A percentile compares a stretch with the other conserved stretches of the same genome.
Evolutionary conservation across 1,140 invertebrate genomes (phyloP).

Genomic region (Rhyzopertha dominica): DNA sequence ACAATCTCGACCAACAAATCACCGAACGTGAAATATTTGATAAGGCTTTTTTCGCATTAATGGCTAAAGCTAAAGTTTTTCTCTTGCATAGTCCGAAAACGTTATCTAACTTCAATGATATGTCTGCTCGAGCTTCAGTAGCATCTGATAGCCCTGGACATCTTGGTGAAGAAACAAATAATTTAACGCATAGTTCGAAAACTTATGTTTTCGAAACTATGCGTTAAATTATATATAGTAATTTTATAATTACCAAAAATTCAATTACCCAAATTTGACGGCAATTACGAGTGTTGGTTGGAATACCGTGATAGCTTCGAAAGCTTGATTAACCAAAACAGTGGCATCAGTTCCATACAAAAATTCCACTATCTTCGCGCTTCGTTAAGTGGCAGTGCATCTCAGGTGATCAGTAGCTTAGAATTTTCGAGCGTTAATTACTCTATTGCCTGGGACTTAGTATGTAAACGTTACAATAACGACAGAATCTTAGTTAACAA

Average conservation of each 20-base stretch:
- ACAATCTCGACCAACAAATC: too few species aligned
- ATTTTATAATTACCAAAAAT: conserved; percentile 5
- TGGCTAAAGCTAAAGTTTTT: too few species aligned
- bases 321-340: conserved; percentile 8
- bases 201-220: too few species aligned
- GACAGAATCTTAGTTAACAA: not conserved
- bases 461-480: conserved; percentile 6
- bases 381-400: not conserved
- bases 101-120: too few species aligned
- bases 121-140: too few species aligned
- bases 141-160: too few species aligned
- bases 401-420: conserved; percentile 2
- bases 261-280: conserved; percentile 9
- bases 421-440: conserved; percentile 8
- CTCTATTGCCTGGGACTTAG: conserved; percentile 4
- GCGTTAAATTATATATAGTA: too few species aligned
- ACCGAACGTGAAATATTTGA: too few species aligned
- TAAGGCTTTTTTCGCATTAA: too few species aligned
- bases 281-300: conserved; percentile 1
- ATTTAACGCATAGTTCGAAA: too few species aligned
- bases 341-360: conserved; percentile 1
- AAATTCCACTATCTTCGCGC: conserved; percentile 10
- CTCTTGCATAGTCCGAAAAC: too few species aligned
- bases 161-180: too few species aligned
- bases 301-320: conserved; percentile 5